phyloP scores from a whole-genome alignment of 1,140 invertebrate species.

The Drosophila subobscura region DNA sequence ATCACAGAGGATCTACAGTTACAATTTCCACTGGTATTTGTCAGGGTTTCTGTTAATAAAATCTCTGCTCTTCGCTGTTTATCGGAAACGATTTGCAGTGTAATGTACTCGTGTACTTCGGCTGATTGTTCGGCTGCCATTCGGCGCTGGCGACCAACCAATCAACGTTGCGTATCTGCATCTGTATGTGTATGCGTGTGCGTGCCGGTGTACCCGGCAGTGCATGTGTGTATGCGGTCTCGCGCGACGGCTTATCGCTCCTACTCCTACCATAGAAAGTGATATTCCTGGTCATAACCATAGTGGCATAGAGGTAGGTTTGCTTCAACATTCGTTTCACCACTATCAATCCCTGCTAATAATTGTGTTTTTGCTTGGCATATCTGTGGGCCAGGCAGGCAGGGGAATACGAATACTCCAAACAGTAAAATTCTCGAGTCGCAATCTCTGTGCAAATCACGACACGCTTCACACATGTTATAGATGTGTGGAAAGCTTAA shows the following conservation, averaged over 20 bases:
- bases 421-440: neutral
- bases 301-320: constrained; percentile 12
- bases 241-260: constrained; percentile 44
- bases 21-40: too few relatives aligned
- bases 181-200: constrained; percentile 14
- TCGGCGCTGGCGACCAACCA: constrained; percentile 60
- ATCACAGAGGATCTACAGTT: too few relatives aligned
- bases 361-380: neutral
- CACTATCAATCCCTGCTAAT: neutral
- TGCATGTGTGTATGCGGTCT: constrained; percentile 17
- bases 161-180: constrained; percentile 54
- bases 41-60: too few relatives aligned
- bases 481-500: neutral
- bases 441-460: neutral
- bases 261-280: constrained; percentile 43
- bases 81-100: constrained; percentile 42
- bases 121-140: constrained; percentile 58
- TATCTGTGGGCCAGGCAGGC: neutral
- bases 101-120: constrained; percentile 51
- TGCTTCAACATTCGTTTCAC: neutral
- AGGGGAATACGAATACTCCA: neutral
- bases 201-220: neutral
- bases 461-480: neutral
- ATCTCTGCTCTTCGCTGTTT: neutral
- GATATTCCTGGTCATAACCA: constrained; percentile 35